Conservation (phyloP, 1,140 invertebrate genomes). For the Aphidius gifuensis region DNA sequence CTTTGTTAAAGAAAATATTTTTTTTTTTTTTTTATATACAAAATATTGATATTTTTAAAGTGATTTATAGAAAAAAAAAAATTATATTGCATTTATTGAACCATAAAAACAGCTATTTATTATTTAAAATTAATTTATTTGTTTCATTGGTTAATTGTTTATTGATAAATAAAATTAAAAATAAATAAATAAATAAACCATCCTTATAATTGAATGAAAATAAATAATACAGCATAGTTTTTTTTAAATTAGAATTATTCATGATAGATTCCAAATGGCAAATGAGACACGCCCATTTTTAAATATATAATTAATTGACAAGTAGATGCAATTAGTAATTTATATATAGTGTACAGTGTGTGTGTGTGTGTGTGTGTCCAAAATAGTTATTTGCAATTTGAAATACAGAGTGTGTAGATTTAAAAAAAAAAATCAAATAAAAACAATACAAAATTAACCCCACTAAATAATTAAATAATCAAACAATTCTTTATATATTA, state of each 20-base stretch:
- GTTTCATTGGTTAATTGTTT: constrained; percentile 5
- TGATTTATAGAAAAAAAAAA: too few relatives aligned
- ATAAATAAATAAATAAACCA: background rate
- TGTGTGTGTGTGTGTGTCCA: constrained; percentile 7
- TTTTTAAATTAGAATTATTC: background rate
- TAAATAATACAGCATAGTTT: background rate
- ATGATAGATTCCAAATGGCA: constrained; percentile 27
- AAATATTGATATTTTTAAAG: too few relatives aligned
- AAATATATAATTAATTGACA: constrained; percentile 15
- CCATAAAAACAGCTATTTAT: too few relatives aligned
- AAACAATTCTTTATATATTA: background rate
- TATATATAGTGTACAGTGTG: background rate
- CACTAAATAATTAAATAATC: constrained; percentile 3
- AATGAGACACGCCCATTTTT: constrained; percentile 37
- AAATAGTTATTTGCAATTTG: constrained; percentile 27
- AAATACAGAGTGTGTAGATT: constrained; percentile 40
- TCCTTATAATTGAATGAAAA: too few relatives aligned
- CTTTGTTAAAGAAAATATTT: too few relatives aligned
- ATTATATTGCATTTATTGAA: too few relatives aligned
- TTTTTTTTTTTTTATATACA: too few relatives aligned
- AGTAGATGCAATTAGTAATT: constrained; percentile 21
- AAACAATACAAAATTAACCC: constrained; percentile 13
- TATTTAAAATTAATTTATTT: constrained; percentile 2
- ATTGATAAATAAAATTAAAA: constrained; percentile 8
- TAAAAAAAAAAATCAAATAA: constrained; percentile 14